Percentiles rank a stretch among this genome's conserved stretches.
Conservation (phyloP, 2,888 invertebrate genomes). For the Podabrus alpinus region DNA sequence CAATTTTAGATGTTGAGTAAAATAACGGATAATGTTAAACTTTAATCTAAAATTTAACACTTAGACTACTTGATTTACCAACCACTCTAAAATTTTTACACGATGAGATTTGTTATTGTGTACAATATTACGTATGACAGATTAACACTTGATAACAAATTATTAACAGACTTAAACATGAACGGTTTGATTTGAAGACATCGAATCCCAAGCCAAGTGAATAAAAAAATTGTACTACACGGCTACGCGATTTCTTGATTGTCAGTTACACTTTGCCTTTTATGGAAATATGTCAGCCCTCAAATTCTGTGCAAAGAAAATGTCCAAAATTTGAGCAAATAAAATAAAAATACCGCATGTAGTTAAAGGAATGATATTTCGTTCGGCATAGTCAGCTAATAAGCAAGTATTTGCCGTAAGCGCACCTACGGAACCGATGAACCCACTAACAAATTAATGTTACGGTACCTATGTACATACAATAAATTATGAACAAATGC, state of each 20-base stretch:
- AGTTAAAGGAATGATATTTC: slow-evolving; percentile 90
- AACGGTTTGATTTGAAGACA: slow-evolving; percentile 26
- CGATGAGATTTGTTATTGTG: too few species aligned
- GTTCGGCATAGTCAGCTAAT: slow-evolving; percentile 84
- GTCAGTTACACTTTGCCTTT: slow-evolving; percentile 97
- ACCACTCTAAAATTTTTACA: too few species aligned
- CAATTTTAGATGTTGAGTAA: too few species aligned
- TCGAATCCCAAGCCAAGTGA: slow-evolving; percentile 51
- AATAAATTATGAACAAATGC: slow-evolving; percentile 92
- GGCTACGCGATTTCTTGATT: slow-evolving; percentile 78
- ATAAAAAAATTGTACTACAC: slow-evolving; percentile 61
- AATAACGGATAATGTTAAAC: too few species aligned
- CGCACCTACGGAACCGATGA: slow-evolving; percentile 96
- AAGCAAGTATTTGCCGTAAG: slow-evolving; percentile 95
- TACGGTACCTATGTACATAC: slow-evolving; percentile 87
- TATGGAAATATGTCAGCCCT: slow-evolving; percentile 97
- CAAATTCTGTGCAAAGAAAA: slow-evolving; percentile 96
- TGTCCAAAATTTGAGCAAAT: slow-evolving; percentile 96
- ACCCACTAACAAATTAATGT: slow-evolving; percentile 96
- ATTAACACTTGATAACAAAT: neutral
- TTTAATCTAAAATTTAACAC: too few species aligned
- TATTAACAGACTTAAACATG: slow-evolving; percentile 20
- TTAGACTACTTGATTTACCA: too few species aligned
- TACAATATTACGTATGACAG: neutral
- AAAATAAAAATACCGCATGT: slow-evolving; percentile 86